Conservation (phyloP, 2,113 vertebrate genomes). For the Esox niger region DNA sequence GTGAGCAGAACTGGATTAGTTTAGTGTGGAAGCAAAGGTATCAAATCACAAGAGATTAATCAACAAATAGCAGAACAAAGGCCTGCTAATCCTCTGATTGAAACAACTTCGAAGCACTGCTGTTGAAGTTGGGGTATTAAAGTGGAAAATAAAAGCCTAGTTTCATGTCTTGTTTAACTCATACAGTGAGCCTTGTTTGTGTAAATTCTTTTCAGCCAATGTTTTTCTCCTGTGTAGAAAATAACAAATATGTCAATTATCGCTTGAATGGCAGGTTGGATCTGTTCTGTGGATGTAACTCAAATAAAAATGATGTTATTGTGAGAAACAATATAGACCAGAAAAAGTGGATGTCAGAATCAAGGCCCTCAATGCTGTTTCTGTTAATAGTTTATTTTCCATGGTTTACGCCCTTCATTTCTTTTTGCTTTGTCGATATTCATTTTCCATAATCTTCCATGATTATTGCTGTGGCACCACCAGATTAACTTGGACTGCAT, state of each 20-base stretch:
- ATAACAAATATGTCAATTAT: neutral
- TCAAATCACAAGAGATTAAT: slow-evolving; percentile 29
- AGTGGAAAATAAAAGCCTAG: slow-evolving; percentile 33
- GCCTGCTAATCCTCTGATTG: slow-evolving; percentile 40
- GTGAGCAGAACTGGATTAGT: no score
- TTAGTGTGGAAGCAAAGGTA: slow-evolving; percentile 22
- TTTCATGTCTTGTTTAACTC: slow-evolving; percentile 12
- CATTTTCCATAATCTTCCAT: slow-evolving; percentile 6
- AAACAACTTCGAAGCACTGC: slow-evolving; percentile 25
- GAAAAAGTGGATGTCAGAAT: neutral
- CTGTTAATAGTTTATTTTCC: neutral
- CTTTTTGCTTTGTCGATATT: neutral
- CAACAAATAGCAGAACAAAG: slow-evolving; percentile 30
- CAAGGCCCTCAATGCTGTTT: neutral
- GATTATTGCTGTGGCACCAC: slow-evolving; percentile 7
- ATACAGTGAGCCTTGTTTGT: neutral
- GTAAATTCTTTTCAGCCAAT: neutral
- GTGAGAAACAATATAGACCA: no score
- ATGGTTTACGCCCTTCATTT: neutral
- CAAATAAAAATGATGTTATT: neutral
- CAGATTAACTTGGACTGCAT: slow-evolving; percentile 2
- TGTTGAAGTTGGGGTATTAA: slow-evolving; percentile 36
- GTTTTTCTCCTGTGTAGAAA: neutral
- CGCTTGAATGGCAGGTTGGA: neutral
- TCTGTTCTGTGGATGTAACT: neutral